These are phyloP conservation scores for Harpegnathos saltator DNA, from an alignment of 1,140 invertebrate species.

Conservation along the genomic window DNA sequence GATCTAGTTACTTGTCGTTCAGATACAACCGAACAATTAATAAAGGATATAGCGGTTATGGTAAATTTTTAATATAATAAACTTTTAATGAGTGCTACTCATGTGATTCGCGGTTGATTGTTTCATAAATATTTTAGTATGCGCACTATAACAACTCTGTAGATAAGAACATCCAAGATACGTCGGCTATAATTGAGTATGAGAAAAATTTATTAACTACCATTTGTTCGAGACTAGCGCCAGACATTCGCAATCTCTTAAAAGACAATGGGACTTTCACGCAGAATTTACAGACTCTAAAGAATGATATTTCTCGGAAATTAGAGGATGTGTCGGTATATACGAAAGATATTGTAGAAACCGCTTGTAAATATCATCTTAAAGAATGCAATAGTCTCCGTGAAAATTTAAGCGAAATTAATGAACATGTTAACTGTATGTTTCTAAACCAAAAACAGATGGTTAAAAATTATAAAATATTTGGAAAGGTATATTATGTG, in stretches of 20 bases:
- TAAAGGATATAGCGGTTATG: constrained; percentile 63
- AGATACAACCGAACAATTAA: constrained; percentile 62
- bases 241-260: constrained; percentile 73
- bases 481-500: constrained; percentile 68
- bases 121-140: constrained; percentile 69
- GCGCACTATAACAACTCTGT: constrained; percentile 75
- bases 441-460: constrained; percentile 70
- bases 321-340: constrained; percentile 70
- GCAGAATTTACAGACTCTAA: constrained; percentile 74
- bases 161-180: constrained; percentile 65
- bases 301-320: constrained; percentile 72
- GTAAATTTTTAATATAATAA: constrained; percentile 71
- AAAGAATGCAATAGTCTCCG: constrained; percentile 67
- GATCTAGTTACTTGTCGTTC: constrained; percentile 64
- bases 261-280: constrained; percentile 71
- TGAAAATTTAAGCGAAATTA: constrained; percentile 68
- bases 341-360: constrained; percentile 71
- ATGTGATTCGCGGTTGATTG: too few relatives aligned
- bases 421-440: constrained; percentile 65
- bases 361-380: constrained; percentile 68
- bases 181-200: constrained; percentile 66
- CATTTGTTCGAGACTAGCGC: constrained; percentile 68
- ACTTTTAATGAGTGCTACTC: background rate
- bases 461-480: constrained; percentile 65
- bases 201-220: constrained; percentile 67